A percentile compares a stretch with the other conserved stretches of the same genome.
These are phyloP conservation scores for Danio jaintianensis DNA, from an alignment of 2,797 vertebrate genomes.

Conservation along the genomic window DNA sequence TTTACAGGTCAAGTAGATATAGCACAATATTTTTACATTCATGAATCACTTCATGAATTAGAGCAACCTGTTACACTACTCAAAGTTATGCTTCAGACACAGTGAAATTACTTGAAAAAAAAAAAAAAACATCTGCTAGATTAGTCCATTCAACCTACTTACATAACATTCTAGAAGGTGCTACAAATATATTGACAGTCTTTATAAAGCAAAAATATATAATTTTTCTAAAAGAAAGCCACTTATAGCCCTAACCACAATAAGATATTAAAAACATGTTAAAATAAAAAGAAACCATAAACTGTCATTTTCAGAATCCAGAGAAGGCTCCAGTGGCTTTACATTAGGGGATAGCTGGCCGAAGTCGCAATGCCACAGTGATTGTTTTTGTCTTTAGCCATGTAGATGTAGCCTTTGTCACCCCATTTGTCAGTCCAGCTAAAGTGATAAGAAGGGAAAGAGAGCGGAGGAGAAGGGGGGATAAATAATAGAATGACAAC, in stretches of 20 bases:
- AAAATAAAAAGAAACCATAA: not conserved
- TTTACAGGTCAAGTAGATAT: not conserved
- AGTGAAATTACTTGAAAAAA: too few relatives aligned
- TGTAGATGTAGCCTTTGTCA: conserved; percentile 79
- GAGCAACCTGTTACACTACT: too few relatives aligned
- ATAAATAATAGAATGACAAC: too few relatives aligned
- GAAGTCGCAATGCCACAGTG: conserved; percentile 84
- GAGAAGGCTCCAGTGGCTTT: conserved; percentile 26
- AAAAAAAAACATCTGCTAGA: too few relatives aligned
- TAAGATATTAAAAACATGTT: too few relatives aligned
- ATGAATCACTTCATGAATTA: too few relatives aligned
- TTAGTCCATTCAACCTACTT: too few relatives aligned
- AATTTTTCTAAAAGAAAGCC: not conserved
- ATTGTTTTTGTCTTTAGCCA: conserved; percentile 81
- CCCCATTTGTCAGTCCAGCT: conserved; percentile 86
- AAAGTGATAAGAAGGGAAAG: not conserved
- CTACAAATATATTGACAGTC: not conserved
- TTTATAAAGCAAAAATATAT: not conserved
- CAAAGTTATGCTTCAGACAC: too few relatives aligned
- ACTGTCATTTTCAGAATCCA: conserved; percentile 22
- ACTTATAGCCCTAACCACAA: too few relatives aligned
- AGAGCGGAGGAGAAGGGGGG: too few relatives aligned
- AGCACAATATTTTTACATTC: not conserved
- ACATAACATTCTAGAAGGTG: too few relatives aligned
- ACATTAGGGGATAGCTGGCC: conserved; percentile 82